Evolutionary conservation across 1,140 invertebrate species (phyloP).

Genomic region (Rhynchophorus ferrugineus): DNA sequence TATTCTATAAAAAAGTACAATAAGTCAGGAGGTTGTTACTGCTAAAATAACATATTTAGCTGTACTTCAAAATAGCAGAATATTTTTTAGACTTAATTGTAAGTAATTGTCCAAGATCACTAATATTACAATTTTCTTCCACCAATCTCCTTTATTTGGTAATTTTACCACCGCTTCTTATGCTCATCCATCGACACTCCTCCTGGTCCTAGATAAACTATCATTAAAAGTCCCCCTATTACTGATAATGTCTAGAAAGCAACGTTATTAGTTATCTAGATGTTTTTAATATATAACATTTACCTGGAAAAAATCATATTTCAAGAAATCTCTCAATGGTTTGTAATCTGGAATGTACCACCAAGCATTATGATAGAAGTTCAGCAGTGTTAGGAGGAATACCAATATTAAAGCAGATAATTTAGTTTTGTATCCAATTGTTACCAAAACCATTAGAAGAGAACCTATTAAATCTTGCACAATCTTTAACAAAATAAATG

Average conservation of each 20-base stretch:
- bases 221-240: conserved; percentile 97
- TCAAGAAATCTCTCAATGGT: conserved; percentile 95
- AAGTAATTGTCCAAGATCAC: not conserved
- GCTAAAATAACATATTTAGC: too few species aligned
- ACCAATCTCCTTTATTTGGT: not conserved
- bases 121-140: not conserved
- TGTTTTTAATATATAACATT: not conserved
- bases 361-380: conserved; percentile 97
- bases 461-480: conserved; percentile 88
- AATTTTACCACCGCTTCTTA: conserved; percentile 91
- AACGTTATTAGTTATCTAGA: conserved; percentile 12
- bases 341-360: conserved; percentile 93
- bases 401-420: conserved; percentile 92
- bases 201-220: conserved; percentile 95
- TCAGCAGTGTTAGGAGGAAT: conserved; percentile 79
- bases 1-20: not conserved
- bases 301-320: conserved; percentile 99
- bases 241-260: conserved; percentile 90
- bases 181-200: conserved; percentile 99
- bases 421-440: conserved; percentile 98
- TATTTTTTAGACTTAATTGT: not conserved
- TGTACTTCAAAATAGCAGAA: not conserved
- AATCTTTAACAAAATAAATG: conserved; percentile 49
- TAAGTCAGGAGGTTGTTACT: not conserved
- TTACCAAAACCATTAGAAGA: conserved; percentile 91